These are phyloP conservation scores for Columba livia DNA, from an alignment of 2,113 vertebrate genomes.

Conservation along the genomic window DNA sequence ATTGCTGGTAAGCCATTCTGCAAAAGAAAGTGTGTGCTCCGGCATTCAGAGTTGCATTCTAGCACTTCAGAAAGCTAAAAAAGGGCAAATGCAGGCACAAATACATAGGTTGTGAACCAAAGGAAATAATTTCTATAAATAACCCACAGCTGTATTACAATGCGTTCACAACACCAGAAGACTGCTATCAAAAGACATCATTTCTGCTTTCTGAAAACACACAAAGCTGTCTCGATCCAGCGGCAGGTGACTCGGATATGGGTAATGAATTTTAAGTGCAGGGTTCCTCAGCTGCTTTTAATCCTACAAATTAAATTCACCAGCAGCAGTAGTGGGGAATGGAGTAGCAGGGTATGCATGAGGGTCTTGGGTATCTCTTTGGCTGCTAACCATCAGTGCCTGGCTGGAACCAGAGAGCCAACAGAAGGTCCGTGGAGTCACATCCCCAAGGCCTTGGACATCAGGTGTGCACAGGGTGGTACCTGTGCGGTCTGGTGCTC, in stretches of 20 bases:
- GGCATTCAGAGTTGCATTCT: not conserved
- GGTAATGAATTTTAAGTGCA: not conserved
- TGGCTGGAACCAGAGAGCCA: not conserved
- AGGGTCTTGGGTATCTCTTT: not conserved
- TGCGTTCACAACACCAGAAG: not conserved
- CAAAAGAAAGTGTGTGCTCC: not conserved
- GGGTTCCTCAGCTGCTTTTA: not conserved
- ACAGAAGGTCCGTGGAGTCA: rapidly evolving
- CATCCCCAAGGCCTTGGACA: rapidly evolving
- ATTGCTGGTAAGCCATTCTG: not conserved
- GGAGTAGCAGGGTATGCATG: not conserved
- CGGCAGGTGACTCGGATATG: not conserved
- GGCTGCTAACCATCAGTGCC: rapidly evolving
- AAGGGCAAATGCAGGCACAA: not conserved
- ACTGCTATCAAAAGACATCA: not conserved
- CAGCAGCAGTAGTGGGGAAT: not conserved
- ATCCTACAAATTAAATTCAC: not conserved
- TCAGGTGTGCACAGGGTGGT: not conserved
- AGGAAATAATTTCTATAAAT: not conserved
- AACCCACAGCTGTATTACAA: not conserved
- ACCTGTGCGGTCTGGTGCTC: not conserved
- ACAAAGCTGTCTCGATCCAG: not conserved
- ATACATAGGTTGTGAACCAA: not conserved
- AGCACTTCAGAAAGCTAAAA: not conserved
- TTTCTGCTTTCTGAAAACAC: not conserved